Evolutionary conservation across 1,140 invertebrate genomes (phyloP).

Genomic region (Nixonia krombeini): DNA sequence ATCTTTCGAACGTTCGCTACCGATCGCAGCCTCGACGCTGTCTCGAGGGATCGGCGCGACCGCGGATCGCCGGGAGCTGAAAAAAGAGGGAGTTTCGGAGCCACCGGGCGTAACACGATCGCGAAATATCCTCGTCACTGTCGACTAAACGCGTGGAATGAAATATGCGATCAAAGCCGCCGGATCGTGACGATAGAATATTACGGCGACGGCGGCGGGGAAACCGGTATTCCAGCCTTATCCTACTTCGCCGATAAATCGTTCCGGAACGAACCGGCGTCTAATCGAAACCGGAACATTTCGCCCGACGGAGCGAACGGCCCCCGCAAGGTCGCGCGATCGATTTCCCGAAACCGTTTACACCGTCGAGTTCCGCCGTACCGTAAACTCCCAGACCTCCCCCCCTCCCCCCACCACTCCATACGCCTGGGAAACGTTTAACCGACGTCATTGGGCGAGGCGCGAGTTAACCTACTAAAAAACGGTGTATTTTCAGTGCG

Average conservation of each 20-base stretch:
- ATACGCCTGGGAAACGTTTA: no score
- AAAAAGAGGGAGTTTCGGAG: no score
- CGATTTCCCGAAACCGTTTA: background rate
- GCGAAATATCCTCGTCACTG: conserved; percentile 21
- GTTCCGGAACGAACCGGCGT: conserved; percentile 28
- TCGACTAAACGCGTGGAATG: conserved; percentile 31
- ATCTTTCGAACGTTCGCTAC: no score
- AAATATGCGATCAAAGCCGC: conserved; percentile 33
- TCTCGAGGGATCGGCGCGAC: no score
- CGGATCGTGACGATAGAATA: conserved; percentile 32
- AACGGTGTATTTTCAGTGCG: conserved; percentile 9
- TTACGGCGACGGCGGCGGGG: conserved; percentile 17
- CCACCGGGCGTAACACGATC: background rate
- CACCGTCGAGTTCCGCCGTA: background rate
- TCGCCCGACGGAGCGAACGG: conserved; percentile 15
- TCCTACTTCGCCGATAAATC: conserved; percentile 28
- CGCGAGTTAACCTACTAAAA: conserved; percentile 11
- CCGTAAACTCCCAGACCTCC: no score
- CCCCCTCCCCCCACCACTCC: no score
- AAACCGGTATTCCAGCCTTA: conserved; percentile 37
- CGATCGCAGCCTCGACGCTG: no score
- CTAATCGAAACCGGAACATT: conserved; percentile 11
- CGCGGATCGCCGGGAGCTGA: no score
- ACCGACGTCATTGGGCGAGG: no score
- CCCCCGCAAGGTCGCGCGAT: background rate